Evolutionary conservation across 2,888 invertebrate species (phyloP), one percentile per base, ranked within the genome.

Genomic region (Parnassius glacialis): DNA sequence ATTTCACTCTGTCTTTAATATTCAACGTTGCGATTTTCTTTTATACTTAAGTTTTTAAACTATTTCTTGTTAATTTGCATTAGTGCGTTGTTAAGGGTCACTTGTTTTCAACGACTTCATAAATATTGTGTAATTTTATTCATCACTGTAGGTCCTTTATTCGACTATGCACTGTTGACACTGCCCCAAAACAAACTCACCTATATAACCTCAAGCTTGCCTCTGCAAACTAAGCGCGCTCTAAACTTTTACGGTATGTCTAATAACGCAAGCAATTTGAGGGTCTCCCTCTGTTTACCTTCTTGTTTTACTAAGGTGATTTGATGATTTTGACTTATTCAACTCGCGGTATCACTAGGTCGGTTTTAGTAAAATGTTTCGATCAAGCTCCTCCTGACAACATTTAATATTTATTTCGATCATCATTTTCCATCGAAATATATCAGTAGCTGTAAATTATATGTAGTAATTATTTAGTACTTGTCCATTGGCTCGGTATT

Each of bases 251-350:
- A 85, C 87, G 89, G 86, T 80, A 78, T 83, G 81, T 82, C 83
- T 91, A 90, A 90, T 90, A 90, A 90, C 83, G 85, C 85, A 83
- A 85, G 89, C 87, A 87, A 87, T 89, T 90, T 87, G 83, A 72
- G 85, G 86, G 84, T 79, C 83, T 81, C 87, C 85, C 87, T 84
- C 82, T 90, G 84, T 90, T 90, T 90, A 80, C 85, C 80, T 81
- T 84, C 84, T 86, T 85, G 83, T 84, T 86, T 84, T 83, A 80
- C 83, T 76, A 76, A 86, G 87, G 86, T 88, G 87, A 90, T 90
- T 91, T 90, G 89, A 90, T 89, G 90, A 91, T 90, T 89, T 87
- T 85, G 86, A 88, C 86, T 89, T 87, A 88, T 89, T 89, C 81
- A 84, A 84, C 81, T 80, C 74, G 64, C 67, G 53, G 67, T 74